phyloP scores from a whole-genome alignment of 2,888 invertebrate species.

The Lissocephala sabroskyi region DNA sequence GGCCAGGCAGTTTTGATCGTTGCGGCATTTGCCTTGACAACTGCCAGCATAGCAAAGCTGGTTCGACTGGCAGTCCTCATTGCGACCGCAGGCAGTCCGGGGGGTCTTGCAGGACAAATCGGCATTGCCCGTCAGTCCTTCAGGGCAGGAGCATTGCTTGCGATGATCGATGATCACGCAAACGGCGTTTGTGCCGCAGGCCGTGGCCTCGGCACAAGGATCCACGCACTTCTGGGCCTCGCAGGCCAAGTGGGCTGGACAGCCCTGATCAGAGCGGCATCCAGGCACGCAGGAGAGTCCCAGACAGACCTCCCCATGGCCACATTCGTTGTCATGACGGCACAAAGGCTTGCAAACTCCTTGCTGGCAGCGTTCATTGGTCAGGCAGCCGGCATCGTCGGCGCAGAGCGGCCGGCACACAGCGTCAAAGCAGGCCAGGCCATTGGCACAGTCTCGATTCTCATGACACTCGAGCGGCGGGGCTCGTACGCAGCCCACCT shows the following conservation, averaged over 20 bases:
- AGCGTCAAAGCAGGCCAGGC: conserved; percentile 82
- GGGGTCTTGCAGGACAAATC: conserved; percentile 81
- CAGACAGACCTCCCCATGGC: conserved; percentile 89
- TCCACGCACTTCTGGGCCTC: conserved; percentile 84
- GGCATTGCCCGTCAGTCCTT: conserved; percentile 83
- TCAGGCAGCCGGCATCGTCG: conserved; percentile 82
- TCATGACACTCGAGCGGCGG: conserved; percentile 83
- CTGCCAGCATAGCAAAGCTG: conserved; percentile 85
- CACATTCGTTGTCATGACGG: conserved; percentile 87
- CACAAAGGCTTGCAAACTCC: conserved; percentile 90
- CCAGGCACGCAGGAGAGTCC: conserved; percentile 85
- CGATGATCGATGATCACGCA: conserved; percentile 82
- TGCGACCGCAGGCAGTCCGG: conserved; percentile 77
- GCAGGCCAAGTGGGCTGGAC: conserved; percentile 82
- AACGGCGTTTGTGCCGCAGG: conserved; percentile 87
- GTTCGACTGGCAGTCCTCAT: conserved; percentile 80
- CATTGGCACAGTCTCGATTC: conserved; percentile 83
- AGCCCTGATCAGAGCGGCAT: conserved; percentile 86
- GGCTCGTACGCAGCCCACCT: conserved; percentile 88
- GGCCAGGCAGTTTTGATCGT: conserved; percentile 85
- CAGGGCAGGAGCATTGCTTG: conserved; percentile 83
- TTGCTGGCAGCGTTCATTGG: conserved; percentile 79
- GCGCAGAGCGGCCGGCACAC: conserved; percentile 86
- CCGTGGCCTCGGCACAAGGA: conserved; percentile 83
- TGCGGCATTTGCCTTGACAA: conserved; percentile 85